A percentile compares a stretch with the other conserved stretches of the same genome.
Conservation (phyloP, 2,797 vertebrate species). For the Coilia nasus region DNA sequence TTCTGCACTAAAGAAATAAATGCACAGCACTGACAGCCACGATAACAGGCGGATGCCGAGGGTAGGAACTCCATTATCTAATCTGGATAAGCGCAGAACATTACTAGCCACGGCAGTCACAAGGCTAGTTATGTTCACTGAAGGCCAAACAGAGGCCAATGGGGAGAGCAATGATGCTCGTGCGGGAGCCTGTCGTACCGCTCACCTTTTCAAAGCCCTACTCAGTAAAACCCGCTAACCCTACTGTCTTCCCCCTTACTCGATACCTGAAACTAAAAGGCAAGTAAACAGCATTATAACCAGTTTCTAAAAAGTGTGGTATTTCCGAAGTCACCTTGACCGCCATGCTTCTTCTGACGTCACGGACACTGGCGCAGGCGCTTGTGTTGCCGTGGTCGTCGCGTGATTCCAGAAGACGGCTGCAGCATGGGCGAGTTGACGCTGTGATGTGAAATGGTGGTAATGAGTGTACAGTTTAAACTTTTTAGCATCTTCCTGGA, state of each 20-base stretch:
- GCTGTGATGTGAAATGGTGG: background rate
- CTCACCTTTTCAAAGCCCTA: constrained; percentile 14
- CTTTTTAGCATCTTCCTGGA: constrained; percentile 3
- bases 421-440: background rate
- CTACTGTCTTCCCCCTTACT: background rate
- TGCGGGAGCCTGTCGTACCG: constrained; percentile 30
- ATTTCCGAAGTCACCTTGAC: constrained; percentile 96
- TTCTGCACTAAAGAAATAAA: background rate
- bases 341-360: constrained; percentile 93
- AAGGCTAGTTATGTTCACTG: constrained; percentile 49
- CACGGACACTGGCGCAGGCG: constrained; percentile 64
- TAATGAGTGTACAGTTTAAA: too few relatives aligned
- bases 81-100: constrained; percentile 44
- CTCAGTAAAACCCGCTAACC: constrained; percentile 13
- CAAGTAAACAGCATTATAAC: constrained; percentile 40
- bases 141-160: constrained; percentile 59
- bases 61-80: constrained; percentile 39
- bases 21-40: background rate
- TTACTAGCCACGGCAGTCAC: constrained; percentile 57
- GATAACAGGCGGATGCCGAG: background rate
- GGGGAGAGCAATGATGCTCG: constrained; percentile 66
- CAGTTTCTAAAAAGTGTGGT: constrained; percentile 54
- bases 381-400: constrained; percentile 1
- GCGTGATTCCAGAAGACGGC: background rate
- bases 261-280: constrained; percentile 19